phyloP scores from a whole-genome alignment of 1,140 invertebrate genomes.

The Wasmannia auropunctata region DNA sequence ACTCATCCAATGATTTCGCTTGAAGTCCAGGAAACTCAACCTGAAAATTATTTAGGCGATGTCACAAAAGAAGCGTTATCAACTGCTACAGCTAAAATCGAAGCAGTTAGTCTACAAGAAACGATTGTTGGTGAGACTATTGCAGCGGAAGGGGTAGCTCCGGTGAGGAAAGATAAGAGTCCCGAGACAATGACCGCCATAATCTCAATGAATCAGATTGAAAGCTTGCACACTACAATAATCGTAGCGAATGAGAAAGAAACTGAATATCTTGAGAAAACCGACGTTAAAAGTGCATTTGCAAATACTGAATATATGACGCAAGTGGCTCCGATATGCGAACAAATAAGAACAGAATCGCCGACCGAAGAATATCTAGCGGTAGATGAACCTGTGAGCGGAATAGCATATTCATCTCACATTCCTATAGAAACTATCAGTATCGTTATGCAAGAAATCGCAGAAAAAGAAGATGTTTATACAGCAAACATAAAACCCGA shows the following conservation, averaged over 20 bases:
- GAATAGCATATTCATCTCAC: conserved; percentile 83
- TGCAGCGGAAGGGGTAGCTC: conserved; percentile 82
- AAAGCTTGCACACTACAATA: conserved; percentile 86
- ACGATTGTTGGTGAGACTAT: conserved; percentile 86
- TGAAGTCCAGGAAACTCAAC: conserved; percentile 87
- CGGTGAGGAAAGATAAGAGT: conserved; percentile 74
- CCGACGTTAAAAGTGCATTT: conserved; percentile 77
- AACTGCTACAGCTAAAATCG: conserved; percentile 83
- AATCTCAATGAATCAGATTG: conserved; percentile 83
- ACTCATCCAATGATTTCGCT: conserved; percentile 86
- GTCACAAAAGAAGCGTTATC: conserved; percentile 81
- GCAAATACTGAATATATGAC: conserved; percentile 84
- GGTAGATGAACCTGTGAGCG: conserved; percentile 78
- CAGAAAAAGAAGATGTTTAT: conserved; percentile 86
- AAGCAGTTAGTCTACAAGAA: conserved; percentile 84
- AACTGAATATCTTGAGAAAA: conserved; percentile 77
- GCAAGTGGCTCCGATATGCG: conserved; percentile 84
- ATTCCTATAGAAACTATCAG: conserved; percentile 85
- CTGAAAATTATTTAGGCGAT: conserved; percentile 84
- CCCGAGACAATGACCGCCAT: conserved; percentile 84
- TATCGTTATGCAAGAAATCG: conserved; percentile 84
- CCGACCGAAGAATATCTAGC: conserved; percentile 82
- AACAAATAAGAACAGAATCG: conserved; percentile 85
- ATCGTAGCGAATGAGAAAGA: conserved; percentile 84
- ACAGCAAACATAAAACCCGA: conserved; percentile 82